Base-by-base conservation (phyloP, 2,797 vertebrate genomes). In the Sebastes flavidus region DNA sequence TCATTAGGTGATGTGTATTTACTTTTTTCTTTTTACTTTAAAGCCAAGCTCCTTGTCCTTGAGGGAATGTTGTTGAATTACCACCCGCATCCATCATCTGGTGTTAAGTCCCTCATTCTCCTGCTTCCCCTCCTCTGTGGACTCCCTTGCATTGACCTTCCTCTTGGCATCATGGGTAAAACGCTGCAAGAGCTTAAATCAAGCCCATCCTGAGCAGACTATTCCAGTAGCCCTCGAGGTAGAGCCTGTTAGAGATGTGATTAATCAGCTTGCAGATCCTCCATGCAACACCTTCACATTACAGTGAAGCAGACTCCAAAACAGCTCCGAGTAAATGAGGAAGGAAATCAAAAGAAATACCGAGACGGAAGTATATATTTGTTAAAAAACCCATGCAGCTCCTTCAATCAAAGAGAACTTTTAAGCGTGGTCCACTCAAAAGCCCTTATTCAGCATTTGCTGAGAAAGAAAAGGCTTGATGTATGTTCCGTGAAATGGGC, bases 211-310 rank as follows among this genome's bases (percentile, higher is more conserved):
- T 77, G 69, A 84, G 69, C 82, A 88, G 87, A 83, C 80, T 87
- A 84, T 85, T 88, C 78, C 60, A 89, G 70, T 42, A 55, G 62
- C 81, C 89, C 88, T 78, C 2, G 71, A 92, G 89, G 89, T 76
- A 83, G 42, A 72, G 84, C 81, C 82, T 81, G 81, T 89, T 91
- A 90, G 86, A 94, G 87, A 88, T 76, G 79, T 89, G 92, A 95
- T 94, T 93, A 94, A 95, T 95, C 89, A 91, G 84, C 77, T 79
- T 69, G 66, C 77, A 83, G 84, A 87, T 90, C 84, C 82, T 87
- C 88, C 83, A 65, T 18, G 65, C 69, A 75, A 81, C 73, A 82
- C 79, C 56, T 78, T 68, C 70, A 61, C 79, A 89, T 87, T 65
- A 81, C 59, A 79, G 78, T 34, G 56, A 86, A 78, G 80, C 63